These are phyloP conservation scores for Neodiprion pinetum DNA, from an alignment of 1,140 invertebrate species.

Conservation along the genomic window DNA sequence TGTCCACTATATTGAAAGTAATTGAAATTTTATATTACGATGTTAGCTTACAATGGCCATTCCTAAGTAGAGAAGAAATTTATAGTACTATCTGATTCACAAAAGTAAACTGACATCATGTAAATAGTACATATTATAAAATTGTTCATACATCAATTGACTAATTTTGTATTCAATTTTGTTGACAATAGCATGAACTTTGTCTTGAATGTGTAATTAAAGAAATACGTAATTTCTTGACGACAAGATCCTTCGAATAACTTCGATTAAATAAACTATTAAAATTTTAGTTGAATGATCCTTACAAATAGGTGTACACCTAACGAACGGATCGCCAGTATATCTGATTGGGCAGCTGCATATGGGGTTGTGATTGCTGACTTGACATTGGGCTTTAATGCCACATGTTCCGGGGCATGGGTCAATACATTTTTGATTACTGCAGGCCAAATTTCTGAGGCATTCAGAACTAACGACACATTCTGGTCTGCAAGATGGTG, in stretches of 20 bases:
- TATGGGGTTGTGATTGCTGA: constrained; percentile 75
- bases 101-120: too few species aligned
- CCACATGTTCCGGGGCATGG: constrained; percentile 71
- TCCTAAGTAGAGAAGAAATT: too few species aligned
- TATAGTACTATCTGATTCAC: too few species aligned
- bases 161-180: too few species aligned
- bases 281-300: not conserved
- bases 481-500: constrained; percentile 76
- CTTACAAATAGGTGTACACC: constrained; percentile 59
- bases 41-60: too few species aligned
- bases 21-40: not conserved
- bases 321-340: constrained; percentile 75
- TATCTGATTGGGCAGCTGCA: constrained; percentile 71
- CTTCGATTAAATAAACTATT: too few species aligned
- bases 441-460: constrained; percentile 66
- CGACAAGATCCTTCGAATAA: too few species aligned
- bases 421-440: constrained; percentile 71
- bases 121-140: too few species aligned
- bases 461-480: constrained; percentile 76
- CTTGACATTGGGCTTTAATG: constrained; percentile 71
- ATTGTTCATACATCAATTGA: too few species aligned
- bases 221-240: too few species aligned
- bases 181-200: too few species aligned
- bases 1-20: not conserved
- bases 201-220: too few species aligned